Evolutionary conservation across 2,888 invertebrate species (phyloP), one percentile per base, ranked within the genome.

Genomic region (Stenotaenia linearis): DNA sequence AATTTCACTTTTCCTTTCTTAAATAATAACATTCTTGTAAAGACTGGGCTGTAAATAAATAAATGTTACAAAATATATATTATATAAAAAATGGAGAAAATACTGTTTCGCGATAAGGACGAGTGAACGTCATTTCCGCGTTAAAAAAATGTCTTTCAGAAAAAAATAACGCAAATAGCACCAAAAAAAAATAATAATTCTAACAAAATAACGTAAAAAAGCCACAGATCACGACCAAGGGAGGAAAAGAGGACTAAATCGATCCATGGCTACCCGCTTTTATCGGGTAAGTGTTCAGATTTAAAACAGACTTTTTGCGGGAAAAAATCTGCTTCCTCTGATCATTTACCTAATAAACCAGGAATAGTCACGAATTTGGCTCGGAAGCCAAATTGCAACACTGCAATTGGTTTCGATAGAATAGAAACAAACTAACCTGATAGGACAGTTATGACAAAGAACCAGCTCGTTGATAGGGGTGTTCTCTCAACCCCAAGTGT

Each of bases 401-500:
- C 23, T 23, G 21, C 25, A 25, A 25, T 61, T 23, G 61, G 61
- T 61, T 69, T 35, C 28, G 77, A 45, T 35, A 77, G 77, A 77
- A 77, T 28, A 40, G 40, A 77, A 77, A 77, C 23, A 77, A 77
- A 81, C 81, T 81, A 81, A 81, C 81, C 81, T 81, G 77, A 80
- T 80, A 75, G 30, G 45, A 79, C 28, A 80, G 78, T 80, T 83
- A 88, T 86, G 90, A 92, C 90, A 92, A 93, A 92, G 89, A 88
- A 89, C 92, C 92, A 90, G 95, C 93, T 91, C 96, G 95, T 91
- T 95, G 95, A 92, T 97, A 97, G 89, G 97, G 97, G 92, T 97
- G 96, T 90, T 96, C 96, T 91, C 97, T 91, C 89, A 93, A 92
- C 90, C 92, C 91, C 89, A 94, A 91, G 88, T 91, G 91, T 89